Evolutionary conservation across 2,113 vertebrate genomes (phyloP).

Genomic region (Lophotis ruficrista): DNA sequence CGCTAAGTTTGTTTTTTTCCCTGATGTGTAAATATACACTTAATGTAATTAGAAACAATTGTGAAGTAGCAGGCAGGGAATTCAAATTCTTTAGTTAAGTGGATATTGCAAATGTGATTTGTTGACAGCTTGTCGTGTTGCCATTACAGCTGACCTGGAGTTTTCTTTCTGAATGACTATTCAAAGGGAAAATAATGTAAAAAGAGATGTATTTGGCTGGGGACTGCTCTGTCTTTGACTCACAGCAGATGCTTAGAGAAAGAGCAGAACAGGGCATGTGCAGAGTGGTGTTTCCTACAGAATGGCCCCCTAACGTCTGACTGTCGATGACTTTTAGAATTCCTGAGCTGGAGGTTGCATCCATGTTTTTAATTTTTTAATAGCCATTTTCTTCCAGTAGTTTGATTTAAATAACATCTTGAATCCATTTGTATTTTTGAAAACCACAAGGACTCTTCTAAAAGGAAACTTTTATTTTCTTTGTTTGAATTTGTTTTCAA

Average conservation of each 20-base stretch:
- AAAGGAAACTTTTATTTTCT: neutral
- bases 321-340: neutral
- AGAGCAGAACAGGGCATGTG: neutral
- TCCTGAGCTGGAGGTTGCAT: neutral
- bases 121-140: conserved; percentile 12
- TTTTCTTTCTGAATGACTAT: neutral
- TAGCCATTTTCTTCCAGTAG: neutral
- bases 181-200: neutral
- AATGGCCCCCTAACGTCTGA: neutral
- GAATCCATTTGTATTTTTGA: neutral
- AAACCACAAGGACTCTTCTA: neutral
- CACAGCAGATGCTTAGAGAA: neutral
- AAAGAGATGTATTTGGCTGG: neutral
- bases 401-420: neutral
- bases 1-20: neutral
- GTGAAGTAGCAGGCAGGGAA: neutral
- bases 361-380: neutral
- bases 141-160: conserved; percentile 3
- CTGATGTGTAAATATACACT: conserved; percentile 24
- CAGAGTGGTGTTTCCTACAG: neutral
- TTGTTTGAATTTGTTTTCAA: neutral
- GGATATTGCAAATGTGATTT: neutral
- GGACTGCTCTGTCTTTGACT: neutral
- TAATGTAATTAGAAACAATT: conserved; percentile 53
- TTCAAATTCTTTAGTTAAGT: conserved; percentile 10